These are phyloP conservation scores for Drosophila koepferae DNA, from an alignment of 2,888 invertebrate genomes.

Conservation along the genomic window DNA sequence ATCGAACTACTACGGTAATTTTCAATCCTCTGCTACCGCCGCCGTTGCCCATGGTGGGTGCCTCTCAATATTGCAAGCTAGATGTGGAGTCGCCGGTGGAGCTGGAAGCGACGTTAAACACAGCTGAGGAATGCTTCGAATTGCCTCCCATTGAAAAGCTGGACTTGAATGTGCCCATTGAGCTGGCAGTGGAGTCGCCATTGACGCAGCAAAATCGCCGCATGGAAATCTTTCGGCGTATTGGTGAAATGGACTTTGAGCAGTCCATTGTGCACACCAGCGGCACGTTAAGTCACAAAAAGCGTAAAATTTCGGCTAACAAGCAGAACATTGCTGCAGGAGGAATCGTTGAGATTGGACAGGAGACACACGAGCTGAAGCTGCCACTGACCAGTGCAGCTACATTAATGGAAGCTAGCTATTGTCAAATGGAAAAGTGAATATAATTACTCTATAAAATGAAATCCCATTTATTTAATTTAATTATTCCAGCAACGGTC, in stretches of 20 bases:
- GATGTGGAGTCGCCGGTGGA: constrained; percentile 81
- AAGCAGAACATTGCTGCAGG: constrained; percentile 9
- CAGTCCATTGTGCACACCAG: constrained; percentile 89
- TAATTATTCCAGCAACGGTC: constrained; percentile 50
- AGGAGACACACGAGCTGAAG: constrained; percentile 60
- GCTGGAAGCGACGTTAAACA: constrained; percentile 84
- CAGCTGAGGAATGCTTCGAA: constrained; percentile 92
- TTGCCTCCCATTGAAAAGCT: constrained; percentile 87
- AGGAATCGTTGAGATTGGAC: constrained; percentile 84
- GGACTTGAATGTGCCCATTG: constrained; percentile 85
- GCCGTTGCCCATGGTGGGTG: constrained; percentile 78
- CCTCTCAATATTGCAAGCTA: constrained; percentile 67
- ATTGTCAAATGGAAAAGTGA: constrained; percentile 77
- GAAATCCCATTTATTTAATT: neutral
- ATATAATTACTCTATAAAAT: constrained; percentile 1
- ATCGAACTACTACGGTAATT: constrained; percentile 84
- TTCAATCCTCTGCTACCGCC: constrained; percentile 84
- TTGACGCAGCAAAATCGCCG: constrained; percentile 85
- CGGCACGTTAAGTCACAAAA: constrained; percentile 74
- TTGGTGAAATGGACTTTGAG: constrained; percentile 90
- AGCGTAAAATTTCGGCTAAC: constrained; percentile 36
- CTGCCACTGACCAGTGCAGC: constrained; percentile 79
- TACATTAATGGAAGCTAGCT: constrained; percentile 86
- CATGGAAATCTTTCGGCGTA: constrained; percentile 89
- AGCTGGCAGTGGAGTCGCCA: constrained; percentile 83